Conservation (phyloP, 2,113 vertebrate genomes). For the Bufo gargarizans region DNA sequence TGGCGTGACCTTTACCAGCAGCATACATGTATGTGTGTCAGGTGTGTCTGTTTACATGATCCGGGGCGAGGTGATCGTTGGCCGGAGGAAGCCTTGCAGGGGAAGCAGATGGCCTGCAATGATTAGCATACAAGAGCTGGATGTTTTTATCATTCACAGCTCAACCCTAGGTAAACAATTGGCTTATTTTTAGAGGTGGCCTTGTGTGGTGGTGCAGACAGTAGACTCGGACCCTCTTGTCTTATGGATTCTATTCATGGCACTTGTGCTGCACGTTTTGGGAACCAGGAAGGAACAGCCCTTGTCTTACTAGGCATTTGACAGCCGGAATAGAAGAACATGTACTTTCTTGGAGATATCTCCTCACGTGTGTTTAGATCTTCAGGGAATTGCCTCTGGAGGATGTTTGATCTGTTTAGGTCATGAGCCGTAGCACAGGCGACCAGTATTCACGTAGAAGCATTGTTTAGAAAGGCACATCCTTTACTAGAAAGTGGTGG, state of each 20-base stretch:
- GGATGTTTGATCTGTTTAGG: background rate
- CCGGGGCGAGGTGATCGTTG: constrained; percentile 64
- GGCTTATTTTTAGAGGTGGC: constrained; percentile 65
- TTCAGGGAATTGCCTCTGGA: background rate
- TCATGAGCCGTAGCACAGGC: background rate
- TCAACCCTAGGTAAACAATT: constrained; percentile 70
- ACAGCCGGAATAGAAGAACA: too few species aligned
- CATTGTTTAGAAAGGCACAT: background rate
- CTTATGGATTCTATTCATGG: constrained; percentile 22
- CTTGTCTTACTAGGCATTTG: background rate
- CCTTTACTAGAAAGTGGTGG: constrained; percentile 12
- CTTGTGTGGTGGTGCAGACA: constrained; percentile 25
- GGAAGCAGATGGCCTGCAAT: constrained; percentile 76
- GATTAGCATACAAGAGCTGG: constrained; percentile 75
- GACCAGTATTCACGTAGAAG: background rate
- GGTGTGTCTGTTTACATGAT: constrained; percentile 64
- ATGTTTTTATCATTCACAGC: constrained; percentile 76
- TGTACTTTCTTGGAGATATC: background rate
- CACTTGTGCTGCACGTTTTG: constrained; percentile 1
- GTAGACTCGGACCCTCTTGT: constrained; percentile 12
- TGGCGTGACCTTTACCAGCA: constrained; percentile 11
- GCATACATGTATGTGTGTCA: constrained; percentile 62
- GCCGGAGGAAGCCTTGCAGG: constrained; percentile 70
- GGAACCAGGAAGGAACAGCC: constrained; percentile 39
- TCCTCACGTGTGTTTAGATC: background rate